Evolutionary conservation across 2,797 vertebrate species (phyloP), one percentile per base, ranked within the genome.

Genomic region (Anolis apletophallus): DNA sequence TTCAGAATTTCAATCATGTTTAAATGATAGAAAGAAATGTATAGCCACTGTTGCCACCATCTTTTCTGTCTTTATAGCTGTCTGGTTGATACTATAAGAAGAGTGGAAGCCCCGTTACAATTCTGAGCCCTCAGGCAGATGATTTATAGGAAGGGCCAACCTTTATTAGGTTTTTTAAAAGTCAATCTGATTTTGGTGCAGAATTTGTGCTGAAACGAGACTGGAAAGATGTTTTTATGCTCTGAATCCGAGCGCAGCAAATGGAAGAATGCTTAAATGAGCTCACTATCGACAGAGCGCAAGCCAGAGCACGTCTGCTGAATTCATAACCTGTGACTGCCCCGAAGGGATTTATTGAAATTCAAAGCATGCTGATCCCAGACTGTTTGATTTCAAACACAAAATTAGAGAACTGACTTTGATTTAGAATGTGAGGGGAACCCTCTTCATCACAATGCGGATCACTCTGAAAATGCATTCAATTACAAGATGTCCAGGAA

Each of bases 321-420:
- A 92, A 83, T 95, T 96, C 87, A 88, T 90, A 94, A 93, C 89
- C 89, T 93, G 92, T 89, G 90, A 74, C 69, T 93, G 86, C 81
- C 91, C 92, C 93, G 86, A 89, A 95, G 94, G 88, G 89, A 87
- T 89, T 94, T 93, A 93, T 94, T 96, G 85, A 94, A 95, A 96
- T 95, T 95, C 95, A 92, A 81, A 94, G 93, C 87, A 89, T 92
- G 90, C 89, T 90, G 91, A 94, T 95, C 81, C 69, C 84, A 87
- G 88, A 84, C 89, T 93, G 86, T 91, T 95, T 93, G 93, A 94
- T 94, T 95, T 94, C 91, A 95, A 93, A 94, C 84, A 86, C 83
- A 83, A 91, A 95, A 93, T 86, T 91, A 88, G 76, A 91, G 91
- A 92, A 79, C 7, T 46, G 90, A 88, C 89, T 94, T 92, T 83